A percentile compares a stretch with the other conserved stretches of the same genome.
Evolutionary conservation across 2,113 vertebrate species (phyloP).

Genomic region (Equus quagga): DNA sequence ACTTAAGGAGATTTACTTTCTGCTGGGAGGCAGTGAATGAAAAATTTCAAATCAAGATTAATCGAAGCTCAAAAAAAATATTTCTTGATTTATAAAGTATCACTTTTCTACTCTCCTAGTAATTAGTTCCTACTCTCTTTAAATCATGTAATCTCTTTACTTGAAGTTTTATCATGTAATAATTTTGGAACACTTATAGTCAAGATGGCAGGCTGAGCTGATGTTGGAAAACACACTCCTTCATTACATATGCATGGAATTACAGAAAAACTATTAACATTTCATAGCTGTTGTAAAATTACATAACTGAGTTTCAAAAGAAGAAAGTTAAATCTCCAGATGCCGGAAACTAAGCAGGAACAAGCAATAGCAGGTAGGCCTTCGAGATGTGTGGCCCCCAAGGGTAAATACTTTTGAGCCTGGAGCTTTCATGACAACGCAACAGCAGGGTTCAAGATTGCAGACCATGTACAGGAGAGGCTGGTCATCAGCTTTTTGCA

Average conservation of each 20-base stretch:
- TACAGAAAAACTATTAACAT: neutral
- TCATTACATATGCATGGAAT: neutral
- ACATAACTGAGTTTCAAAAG: neutral
- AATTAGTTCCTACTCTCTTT: neutral
- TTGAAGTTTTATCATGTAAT: neutral
- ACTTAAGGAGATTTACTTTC: neutral
- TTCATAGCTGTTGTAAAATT: neutral
- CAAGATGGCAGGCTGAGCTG: neutral
- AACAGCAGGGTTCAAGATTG: neutral
- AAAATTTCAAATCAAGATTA: slow-evolving; percentile 20
- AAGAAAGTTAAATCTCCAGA: neutral
- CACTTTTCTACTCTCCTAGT: neutral
- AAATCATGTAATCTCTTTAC: neutral
- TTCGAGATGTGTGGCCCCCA: neutral
- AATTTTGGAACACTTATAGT: neutral
- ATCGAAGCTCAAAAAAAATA: neutral
- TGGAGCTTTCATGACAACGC: neutral
- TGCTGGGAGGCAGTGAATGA: neutral
- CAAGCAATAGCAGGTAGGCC: neutral
- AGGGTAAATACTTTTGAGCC: neutral
- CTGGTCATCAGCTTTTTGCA: neutral
- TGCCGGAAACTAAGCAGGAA: neutral
- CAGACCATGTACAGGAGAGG: neutral
- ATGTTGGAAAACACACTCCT: neutral
- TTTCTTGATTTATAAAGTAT: neutral